These are phyloP conservation scores for Coracias cyanogaster DNA, from an alignment of 2,797 vertebrate species.

Conservation along the genomic window DNA sequence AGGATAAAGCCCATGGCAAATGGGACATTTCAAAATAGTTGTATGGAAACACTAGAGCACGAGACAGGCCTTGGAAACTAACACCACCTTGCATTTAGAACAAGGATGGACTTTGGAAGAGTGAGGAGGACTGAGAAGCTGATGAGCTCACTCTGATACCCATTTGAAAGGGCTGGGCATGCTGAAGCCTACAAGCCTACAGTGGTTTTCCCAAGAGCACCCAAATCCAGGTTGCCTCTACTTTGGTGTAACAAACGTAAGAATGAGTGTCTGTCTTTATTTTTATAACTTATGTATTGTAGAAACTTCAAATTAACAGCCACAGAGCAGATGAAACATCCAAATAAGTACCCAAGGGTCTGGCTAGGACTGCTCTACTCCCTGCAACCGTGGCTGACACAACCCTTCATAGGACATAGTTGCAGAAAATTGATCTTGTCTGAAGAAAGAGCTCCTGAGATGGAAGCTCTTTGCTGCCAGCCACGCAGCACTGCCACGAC, in stretches of 20 bases:
- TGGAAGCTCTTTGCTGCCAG: not conserved
- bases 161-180: not conserved
- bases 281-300: not conserved
- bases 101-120: not conserved
- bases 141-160: not conserved
- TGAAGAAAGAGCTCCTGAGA: not conserved
- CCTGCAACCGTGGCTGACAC: rapidly evolving
- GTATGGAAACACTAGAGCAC: not conserved
- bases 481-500: not conserved
- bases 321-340: not conserved
- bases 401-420: not conserved
- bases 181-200: not conserved
- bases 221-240: not conserved
- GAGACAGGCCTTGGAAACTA: not conserved
- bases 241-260: not conserved
- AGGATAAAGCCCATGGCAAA: conserved; percentile 6
- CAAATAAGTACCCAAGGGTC: not conserved
- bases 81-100: not conserved
- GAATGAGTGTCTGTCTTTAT: not conserved
- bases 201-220: not conserved
- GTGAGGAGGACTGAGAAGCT: not conserved
- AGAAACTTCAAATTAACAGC: not conserved
- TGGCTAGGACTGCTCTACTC: not conserved
- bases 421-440: not conserved
- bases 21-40: not conserved